A percentile compares a stretch with the other conserved stretches of the same genome.
phyloP scores from a whole-genome alignment of 2,113 vertebrate species.

The Hemiscyllium ocellatum region DNA sequence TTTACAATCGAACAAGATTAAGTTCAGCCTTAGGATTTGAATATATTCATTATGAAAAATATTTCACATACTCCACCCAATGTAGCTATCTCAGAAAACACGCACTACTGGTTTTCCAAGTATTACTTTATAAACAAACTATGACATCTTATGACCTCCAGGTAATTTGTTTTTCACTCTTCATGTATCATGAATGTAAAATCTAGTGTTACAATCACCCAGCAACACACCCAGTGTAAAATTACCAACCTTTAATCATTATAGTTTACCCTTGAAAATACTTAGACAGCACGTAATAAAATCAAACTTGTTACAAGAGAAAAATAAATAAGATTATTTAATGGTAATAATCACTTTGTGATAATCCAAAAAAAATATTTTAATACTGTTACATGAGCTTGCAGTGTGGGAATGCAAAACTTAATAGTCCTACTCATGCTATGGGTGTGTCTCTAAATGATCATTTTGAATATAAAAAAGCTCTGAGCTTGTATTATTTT shows the following conservation, averaged over 20 bases:
- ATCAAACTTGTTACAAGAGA: too few species aligned
- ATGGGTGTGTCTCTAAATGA: not conserved
- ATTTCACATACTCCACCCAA: not conserved
- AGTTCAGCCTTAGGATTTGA: not conserved
- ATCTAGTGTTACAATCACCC: not conserved
- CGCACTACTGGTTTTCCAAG: not conserved
- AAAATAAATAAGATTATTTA: not conserved
- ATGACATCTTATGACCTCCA: not conserved
- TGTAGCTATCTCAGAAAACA: not conserved
- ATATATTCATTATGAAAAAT: not conserved
- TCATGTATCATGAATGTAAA: not conserved
- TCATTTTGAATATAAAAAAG: not conserved
- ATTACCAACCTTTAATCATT: not conserved
- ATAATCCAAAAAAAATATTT: not conserved
- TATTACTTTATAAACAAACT: not conserved
- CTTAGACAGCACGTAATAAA: not conserved
- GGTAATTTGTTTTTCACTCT: slow-evolving; percentile 9
- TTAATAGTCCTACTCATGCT: not conserved
- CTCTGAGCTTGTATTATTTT: not conserved
- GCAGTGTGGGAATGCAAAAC: not conserved
- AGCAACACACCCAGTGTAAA: not conserved
- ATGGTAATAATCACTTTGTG: too few species aligned
- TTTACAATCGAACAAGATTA: too few species aligned
- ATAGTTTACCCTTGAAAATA: not conserved
- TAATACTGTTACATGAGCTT: not conserved